Evolutionary conservation across 2,113 vertebrate genomes (phyloP).

Genomic region (Xenopus tropicalis): DNA sequence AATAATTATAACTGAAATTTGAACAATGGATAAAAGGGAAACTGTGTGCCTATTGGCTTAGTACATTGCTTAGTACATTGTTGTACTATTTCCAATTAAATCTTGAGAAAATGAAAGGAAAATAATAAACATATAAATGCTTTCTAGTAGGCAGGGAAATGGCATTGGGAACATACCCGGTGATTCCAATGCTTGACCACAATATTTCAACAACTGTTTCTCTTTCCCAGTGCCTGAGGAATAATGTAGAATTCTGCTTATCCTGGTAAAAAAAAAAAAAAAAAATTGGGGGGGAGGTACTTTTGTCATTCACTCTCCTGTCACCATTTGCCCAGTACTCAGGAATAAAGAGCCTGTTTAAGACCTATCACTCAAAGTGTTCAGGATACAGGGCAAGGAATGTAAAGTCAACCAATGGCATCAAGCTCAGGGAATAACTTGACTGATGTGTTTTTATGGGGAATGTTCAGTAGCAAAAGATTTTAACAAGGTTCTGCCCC

Average conservation of each 20-base stretch:
- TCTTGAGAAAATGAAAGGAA: no score
- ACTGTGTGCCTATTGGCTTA: no score
- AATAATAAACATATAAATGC: no score
- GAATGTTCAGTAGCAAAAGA: conserved; percentile 42
- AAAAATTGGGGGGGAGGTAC: conserved; percentile 9
- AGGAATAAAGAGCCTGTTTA: conserved; percentile 35
- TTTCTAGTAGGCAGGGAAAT: no score
- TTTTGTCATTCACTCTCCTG: conserved; percentile 20
- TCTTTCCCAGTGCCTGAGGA: conserved; percentile 1
- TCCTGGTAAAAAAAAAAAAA: conserved; percentile 26
- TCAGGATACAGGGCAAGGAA: conserved; percentile 36
- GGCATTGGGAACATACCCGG: no score
- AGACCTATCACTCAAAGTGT: conserved; percentile 31
- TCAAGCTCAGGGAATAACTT: conserved; percentile 19
- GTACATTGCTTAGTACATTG: no score
- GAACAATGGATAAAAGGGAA: no score
- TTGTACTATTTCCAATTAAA: no score
- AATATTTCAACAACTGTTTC: no score
- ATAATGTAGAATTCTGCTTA: conserved; percentile 25
- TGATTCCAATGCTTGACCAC: no score
- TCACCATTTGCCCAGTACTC: conserved; percentile 28
- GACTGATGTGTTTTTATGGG: conserved; percentile 44
- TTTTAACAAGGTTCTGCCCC: conserved; percentile 40
- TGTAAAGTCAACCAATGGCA: conserved; percentile 29
- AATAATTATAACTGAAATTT: no score